Base-by-base conservation (phyloP, 2,113 vertebrate species). In the Thomomys bottae region DNA sequence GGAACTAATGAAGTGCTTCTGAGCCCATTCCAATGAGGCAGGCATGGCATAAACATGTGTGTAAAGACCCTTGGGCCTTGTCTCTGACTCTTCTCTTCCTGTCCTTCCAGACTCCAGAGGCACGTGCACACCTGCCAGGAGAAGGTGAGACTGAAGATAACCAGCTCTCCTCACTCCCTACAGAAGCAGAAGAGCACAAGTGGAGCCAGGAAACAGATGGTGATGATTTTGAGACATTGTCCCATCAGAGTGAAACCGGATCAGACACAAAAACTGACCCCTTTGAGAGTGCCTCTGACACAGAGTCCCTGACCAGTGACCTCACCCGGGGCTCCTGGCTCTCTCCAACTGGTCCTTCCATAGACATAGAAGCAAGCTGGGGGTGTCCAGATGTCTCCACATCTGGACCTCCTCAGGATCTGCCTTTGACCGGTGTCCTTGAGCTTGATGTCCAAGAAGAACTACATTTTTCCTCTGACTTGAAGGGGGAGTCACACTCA, bases 101-200 rank as follows among this genome's bases (percentile, higher is more conserved):
- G 96, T 90, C 95, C n/a, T 96, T 87, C 49, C 94, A 99, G 99
- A 92, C 97, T 67, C 98, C 98, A 93, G 96, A 98, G 93, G 96
- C 98, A 59, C 96, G 77, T 85, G 97, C 98, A 92, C 98, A 97
- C 64, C 94, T 95, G n/a, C 90, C 96, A 57, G 95, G 84, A 67
- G 97, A 98, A 92, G 88, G 94, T 75, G 97, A 97, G 61, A 94
- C 87, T 88, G 95, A 98, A 92, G 98, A 98, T 21, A 97, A 97
- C 20, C 96, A 89, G 64, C 95, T 92, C 57, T 94, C 96, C 49
- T 88, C 94, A 66, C 38, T 78, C 26, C 89, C 97, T 0, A 92
- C 88, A 68, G 97, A 98, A 34, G 40, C 96, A 85, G 97, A 98
- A 86, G 91, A 97, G 11, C 95, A 86, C 77, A 97, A 95, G 75